Percentiles rank a stretch among this genome's conserved stretches.
phyloP scores from a whole-genome alignment of 2,888 invertebrate species.

The Zhuqinia jingwanae region DNA sequence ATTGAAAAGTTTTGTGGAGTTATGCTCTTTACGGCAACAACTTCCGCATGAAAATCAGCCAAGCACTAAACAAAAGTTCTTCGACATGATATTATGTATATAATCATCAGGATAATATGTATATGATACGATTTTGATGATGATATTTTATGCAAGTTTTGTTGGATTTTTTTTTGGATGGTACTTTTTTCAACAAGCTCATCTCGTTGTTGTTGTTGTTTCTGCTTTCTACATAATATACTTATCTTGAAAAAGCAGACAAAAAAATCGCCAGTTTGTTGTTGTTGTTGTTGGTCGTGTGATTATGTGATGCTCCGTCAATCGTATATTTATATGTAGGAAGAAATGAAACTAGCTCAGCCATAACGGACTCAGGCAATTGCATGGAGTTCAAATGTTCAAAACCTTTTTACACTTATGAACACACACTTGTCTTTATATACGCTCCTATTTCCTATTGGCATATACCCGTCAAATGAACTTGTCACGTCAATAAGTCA shows the following conservation, averaged over 20 bases:
- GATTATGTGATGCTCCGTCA: conserved; percentile 33
- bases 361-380: conserved; percentile 48
- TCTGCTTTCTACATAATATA: background rate
- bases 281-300: no score
- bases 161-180: conserved; percentile 36
- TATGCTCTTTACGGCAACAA: conserved; percentile 62
- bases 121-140: no score
- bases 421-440: background rate
- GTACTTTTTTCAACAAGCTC: conserved; percentile 8
- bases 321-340: conserved; percentile 9
- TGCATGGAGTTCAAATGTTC: conserved; percentile 1
- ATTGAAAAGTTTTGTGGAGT: background rate
- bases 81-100: conserved; percentile 51
- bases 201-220: background rate
- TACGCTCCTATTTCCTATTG: background rate
- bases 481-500: no score
- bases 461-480: background rate
- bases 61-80: conserved; percentile 28
- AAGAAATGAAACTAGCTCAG: conserved; percentile 62
- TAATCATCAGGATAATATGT: conserved; percentile 29
- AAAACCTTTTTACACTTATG: background rate
- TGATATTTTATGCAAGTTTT: conserved; percentile 30
- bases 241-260: background rate
- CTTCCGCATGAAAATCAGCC: conserved; percentile 57
- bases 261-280: conserved; percentile 38